Percentiles rank a stretch among this genome's conserved stretches.
Conservation (phyloP, 2,888 invertebrate species). For the Clivina fossor region DNA sequence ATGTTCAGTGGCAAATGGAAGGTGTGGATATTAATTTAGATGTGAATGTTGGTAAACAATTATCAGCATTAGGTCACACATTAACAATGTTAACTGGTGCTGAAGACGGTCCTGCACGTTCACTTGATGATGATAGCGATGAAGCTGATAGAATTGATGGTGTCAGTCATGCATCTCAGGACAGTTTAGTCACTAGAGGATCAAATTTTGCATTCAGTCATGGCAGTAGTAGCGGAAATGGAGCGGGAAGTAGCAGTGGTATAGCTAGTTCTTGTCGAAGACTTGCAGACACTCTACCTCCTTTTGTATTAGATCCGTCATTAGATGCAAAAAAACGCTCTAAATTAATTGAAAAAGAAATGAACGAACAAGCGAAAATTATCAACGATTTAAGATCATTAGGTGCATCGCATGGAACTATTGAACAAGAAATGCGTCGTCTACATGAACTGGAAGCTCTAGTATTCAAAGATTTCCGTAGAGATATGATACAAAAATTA, state of each 20-base stretch:
- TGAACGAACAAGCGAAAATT: constrained; percentile 96
- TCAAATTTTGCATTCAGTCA: constrained; percentile 54
- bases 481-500: constrained; percentile 91
- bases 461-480: constrained; percentile 90
- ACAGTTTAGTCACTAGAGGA: constrained; percentile 54
- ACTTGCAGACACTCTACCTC: constrained; percentile 75
- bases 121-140: constrained; percentile 72
- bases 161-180: constrained; percentile 60
- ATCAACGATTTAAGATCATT: constrained; percentile 88
- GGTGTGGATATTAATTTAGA: constrained; percentile 97
- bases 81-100: constrained; percentile 92
- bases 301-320: constrained; percentile 79
- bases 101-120: constrained; percentile 74
- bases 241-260: constrained; percentile 55
- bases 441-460: constrained; percentile 91
- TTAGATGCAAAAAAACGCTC: constrained; percentile 82
- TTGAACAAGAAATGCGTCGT: constrained; percentile 89
- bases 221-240: neutral
- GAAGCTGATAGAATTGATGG: constrained; percentile 73
- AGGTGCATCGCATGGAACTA: constrained; percentile 86
- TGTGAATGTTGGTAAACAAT: constrained; percentile 92
- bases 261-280: too few species aligned
- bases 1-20: constrained; percentile 99
- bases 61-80: constrained; percentile 92
- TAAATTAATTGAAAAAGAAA: constrained; percentile 93